phyloP scores from a whole-genome alignment of 2,888 invertebrate species.

The Calameuta pallipes region DNA sequence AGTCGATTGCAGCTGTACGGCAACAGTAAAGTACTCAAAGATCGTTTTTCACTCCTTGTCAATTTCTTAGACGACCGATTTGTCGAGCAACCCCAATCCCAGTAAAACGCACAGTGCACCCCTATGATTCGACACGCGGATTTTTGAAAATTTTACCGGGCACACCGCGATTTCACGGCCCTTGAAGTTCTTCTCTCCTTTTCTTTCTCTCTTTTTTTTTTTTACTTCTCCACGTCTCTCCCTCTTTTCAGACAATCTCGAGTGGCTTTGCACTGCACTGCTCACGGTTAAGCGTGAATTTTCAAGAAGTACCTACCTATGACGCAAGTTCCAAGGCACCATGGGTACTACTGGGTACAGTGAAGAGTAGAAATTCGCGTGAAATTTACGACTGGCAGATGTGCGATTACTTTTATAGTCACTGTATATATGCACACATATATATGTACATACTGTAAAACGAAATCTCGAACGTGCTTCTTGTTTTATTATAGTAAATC shows the following conservation, averaged over 20 bases:
- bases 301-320: background rate
- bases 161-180: constrained; percentile 8
- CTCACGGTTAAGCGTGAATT: background rate
- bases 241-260: constrained; percentile 13
- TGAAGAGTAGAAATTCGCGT: constrained; percentile 15
- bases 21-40: background rate
- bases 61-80: constrained; percentile 3
- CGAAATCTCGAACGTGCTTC: background rate
- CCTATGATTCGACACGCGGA: constrained; percentile 24
- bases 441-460: background rate
- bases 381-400: constrained; percentile 33
- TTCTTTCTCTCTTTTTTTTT: constrained; percentile 22
- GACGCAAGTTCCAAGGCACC: background rate
- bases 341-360: background rate
- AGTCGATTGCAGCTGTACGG: background rate
- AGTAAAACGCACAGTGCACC: constrained; percentile 16
- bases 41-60: background rate
- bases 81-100: constrained; percentile 2
- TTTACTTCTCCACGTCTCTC: constrained; percentile 6
- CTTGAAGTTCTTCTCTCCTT: background rate
- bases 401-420: constrained; percentile 30
- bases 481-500: background rate
- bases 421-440: background rate
- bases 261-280: background rate
- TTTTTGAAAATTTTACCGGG: constrained; percentile 16